These are phyloP conservation scores for Melipona bicolor DNA, from an alignment of 2,888 invertebrate species.

Conservation along the genomic window DNA sequence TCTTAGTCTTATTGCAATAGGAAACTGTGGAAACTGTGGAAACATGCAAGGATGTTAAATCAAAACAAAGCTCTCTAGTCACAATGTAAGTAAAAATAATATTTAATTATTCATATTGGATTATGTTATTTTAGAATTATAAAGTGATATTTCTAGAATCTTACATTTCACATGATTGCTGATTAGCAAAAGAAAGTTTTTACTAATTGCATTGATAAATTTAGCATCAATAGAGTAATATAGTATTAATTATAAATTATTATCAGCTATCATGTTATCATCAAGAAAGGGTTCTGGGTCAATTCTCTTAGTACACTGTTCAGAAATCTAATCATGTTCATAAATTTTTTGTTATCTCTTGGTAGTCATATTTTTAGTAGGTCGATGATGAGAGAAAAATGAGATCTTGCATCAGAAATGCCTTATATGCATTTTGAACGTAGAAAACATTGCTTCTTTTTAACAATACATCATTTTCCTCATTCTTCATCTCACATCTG, in stretches of 20 bases:
- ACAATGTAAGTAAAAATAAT: conserved; percentile 85
- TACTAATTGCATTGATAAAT: not conserved
- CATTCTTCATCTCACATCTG: not conserved
- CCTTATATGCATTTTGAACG: conserved; percentile 47
- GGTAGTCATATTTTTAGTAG: conserved; percentile 52
- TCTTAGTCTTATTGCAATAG: conserved; percentile 29
- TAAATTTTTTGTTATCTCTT: conserved; percentile 54
- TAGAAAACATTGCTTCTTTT: conserved; percentile 1
- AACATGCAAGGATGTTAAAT: conserved; percentile 59
- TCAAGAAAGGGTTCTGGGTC: conserved; percentile 55
- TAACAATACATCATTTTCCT: conserved; percentile 11
- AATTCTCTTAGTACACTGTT: conserved; percentile 39
- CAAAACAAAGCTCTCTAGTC: conserved; percentile 85
- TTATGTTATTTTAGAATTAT: not conserved
- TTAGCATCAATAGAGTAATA: conserved; percentile 11
- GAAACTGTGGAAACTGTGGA: conserved; percentile 10
- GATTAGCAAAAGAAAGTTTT: not conserved
- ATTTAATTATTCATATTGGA: conserved; percentile 6
- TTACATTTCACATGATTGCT: not conserved
- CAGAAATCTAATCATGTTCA: conserved; percentile 54
- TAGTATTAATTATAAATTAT: conserved; percentile 44
- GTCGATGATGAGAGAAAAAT: conserved; percentile 65
- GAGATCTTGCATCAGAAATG: conserved; percentile 71
- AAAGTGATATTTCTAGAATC: conserved; percentile 10
- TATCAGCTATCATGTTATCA: conserved; percentile 52